Evolutionary conservation across 2,888 invertebrate species (phyloP), one percentile per base, ranked within the genome.

Genomic region (Heliothis peltigera): DNA sequence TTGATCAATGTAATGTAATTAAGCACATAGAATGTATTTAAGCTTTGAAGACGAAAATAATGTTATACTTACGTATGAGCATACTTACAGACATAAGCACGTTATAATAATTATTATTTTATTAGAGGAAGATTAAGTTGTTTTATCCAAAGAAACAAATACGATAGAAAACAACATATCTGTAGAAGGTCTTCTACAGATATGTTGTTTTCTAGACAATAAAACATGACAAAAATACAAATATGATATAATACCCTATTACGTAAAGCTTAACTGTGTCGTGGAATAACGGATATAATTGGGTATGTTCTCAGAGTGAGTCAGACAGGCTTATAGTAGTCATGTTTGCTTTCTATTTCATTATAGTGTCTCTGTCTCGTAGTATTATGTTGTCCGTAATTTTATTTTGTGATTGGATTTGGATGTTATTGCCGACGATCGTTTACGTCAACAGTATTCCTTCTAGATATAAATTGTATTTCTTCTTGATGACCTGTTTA

Each of bases 281-380:
- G 65, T 75, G 62, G 74, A 73, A 74, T 80, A 80, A 83, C 73
- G 57, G 79, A 70, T 75, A 81, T 85, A 86, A 85, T 85, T 84
- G 84, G 76, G 52, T 49, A 46, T 51, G 46, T 68, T 63, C 70
- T 70, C 52, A 43, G 62, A 64, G 70, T 58, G 64, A 64, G 64
- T 53, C 71, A 64, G 82, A 72, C 68, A 58, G 60, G 64, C 47
- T 69, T 67, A n/a, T 79, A 81, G 73, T 75, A 70, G 70, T 67
- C 59, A 58, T 75, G 68, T 71, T 74, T 72, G 72, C 76, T 79
- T 81, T 75, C 70, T 72, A 66, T 76, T 73, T 73, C 64, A 67
- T 75, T 77, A 75, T 73, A 73, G 64, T 79, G 55, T 57, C 43
- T 62, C 21, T 39, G 19, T 64, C 55, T 68, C 51, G 19, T 60